Percentiles rank a stretch among this genome's conserved stretches.
These are phyloP conservation scores for Halcyon malimbica DNA, from an alignment of 2,113 vertebrate species.

Conservation along the genomic window DNA sequence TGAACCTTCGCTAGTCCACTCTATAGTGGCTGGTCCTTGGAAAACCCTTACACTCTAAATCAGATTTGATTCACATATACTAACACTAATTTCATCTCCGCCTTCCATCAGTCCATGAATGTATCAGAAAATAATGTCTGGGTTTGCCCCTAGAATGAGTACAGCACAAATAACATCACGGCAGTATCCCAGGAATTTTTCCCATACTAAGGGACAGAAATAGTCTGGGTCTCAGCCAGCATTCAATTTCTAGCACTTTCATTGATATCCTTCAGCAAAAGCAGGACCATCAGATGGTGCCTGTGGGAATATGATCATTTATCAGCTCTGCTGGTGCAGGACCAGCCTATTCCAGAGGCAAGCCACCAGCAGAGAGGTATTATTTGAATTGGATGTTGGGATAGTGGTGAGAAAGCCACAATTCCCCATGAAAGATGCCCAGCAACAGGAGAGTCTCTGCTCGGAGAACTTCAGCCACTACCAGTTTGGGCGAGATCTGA, in stretches of 20 bases:
- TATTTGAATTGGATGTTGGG: background rate
- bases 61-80: background rate
- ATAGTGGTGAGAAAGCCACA: fast-evolving
- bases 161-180: background rate
- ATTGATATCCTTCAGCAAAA: background rate
- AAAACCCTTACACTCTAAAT: background rate
- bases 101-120: background rate
- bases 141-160: background rate
- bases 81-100: background rate
- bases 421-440: background rate
- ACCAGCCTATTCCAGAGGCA: background rate
- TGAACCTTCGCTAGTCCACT: background rate
- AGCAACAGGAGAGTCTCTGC: background rate
- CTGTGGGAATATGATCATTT: background rate
- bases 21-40: fast-evolving
- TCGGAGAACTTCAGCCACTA: background rate
- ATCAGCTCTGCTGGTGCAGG: background rate
- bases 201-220: background rate
- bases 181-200: background rate
- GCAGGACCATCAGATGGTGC: background rate
- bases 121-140: background rate
- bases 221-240: background rate
- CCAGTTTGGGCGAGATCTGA: background rate
- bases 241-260: background rate
- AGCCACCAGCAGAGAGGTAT: background rate